Conservation (phyloP, 2,113 vertebrate species). For the Lepisosteus osseus region DNA sequence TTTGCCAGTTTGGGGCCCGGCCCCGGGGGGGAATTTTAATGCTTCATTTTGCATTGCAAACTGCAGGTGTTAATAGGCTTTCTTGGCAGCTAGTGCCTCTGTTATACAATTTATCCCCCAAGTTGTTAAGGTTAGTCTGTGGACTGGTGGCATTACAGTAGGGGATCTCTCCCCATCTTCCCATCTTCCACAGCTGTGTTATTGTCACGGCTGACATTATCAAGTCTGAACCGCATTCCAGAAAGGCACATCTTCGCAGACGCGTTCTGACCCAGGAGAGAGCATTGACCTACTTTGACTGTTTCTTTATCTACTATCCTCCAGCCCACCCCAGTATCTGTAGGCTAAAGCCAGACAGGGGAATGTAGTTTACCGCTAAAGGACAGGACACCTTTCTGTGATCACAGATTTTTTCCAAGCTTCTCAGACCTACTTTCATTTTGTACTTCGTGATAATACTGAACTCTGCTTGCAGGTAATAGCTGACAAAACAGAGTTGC, state of each 20-base stretch:
- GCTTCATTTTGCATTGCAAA: too few relatives aligned
- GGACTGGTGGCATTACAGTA: constrained; percentile 19
- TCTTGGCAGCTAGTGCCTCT: background rate
- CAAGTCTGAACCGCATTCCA: constrained; percentile 19
- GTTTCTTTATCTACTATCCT: constrained; percentile 32
- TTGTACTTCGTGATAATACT: background rate
- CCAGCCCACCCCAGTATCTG: constrained; percentile 31
- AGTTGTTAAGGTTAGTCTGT: background rate
- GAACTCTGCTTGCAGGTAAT: background rate
- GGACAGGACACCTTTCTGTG: constrained; percentile 26
- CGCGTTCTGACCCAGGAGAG: constrained; percentile 27
- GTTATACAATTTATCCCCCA: background rate
- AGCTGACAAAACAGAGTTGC: background rate
- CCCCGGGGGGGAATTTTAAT: too few relatives aligned
- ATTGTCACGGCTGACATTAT: constrained; percentile 38
- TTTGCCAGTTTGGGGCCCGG: too few relatives aligned
- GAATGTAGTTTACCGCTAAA: constrained; percentile 27
- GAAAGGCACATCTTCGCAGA: constrained; percentile 8
- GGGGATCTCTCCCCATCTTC: constrained; percentile 17
- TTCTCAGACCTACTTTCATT: background rate
- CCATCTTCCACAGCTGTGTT: constrained; percentile 18
- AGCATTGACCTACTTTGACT: constrained; percentile 54
- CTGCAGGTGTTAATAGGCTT: constrained; percentile 16
- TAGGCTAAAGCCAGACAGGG: constrained; percentile 20
- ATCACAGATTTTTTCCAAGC: constrained; percentile 19